Evolutionary conservation across 1,140 invertebrate genomes (phyloP).

Genomic region (Drosophila pandora): DNA sequence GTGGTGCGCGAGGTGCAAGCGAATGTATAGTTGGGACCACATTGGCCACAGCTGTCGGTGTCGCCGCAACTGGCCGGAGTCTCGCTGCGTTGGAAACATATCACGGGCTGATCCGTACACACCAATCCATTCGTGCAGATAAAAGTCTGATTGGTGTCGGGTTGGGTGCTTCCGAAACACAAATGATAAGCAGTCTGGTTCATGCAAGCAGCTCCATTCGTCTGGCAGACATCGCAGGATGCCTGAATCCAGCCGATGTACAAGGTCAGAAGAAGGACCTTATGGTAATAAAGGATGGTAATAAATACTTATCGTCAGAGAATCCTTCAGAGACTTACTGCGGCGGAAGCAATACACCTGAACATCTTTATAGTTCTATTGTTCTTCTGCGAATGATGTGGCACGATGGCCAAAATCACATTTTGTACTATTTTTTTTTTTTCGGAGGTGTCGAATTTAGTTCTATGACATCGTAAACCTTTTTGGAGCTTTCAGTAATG

Average conservation of each 20-base stretch:
- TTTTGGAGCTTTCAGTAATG: constrained; percentile 19
- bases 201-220: constrained; percentile 69
- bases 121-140: constrained; percentile 69
- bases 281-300: not conserved
- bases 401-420: not conserved
- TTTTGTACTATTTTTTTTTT: constrained; percentile 39
- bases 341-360: not conserved
- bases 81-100: constrained; percentile 72
- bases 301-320: not conserved
- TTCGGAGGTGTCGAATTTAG: constrained; percentile 44
- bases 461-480: constrained; percentile 20
- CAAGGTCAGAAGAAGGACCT: constrained; percentile 20
- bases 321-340: constrained; percentile 8
- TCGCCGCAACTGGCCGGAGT: constrained; percentile 71
- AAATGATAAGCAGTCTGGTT: constrained; percentile 69
- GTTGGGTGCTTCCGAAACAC: constrained; percentile 53
- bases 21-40: constrained; percentile 61
- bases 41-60: constrained; percentile 69
- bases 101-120: constrained; percentile 68
- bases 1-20: constrained; percentile 71
- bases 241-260: constrained; percentile 26
- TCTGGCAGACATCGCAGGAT: constrained; percentile 66
- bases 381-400: constrained; percentile 18
- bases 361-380: constrained; percentile 19
- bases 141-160: constrained; percentile 58